phyloP scores from a whole-genome alignment of 2,113 vertebrate genomes.

The Struthio camelus region DNA sequence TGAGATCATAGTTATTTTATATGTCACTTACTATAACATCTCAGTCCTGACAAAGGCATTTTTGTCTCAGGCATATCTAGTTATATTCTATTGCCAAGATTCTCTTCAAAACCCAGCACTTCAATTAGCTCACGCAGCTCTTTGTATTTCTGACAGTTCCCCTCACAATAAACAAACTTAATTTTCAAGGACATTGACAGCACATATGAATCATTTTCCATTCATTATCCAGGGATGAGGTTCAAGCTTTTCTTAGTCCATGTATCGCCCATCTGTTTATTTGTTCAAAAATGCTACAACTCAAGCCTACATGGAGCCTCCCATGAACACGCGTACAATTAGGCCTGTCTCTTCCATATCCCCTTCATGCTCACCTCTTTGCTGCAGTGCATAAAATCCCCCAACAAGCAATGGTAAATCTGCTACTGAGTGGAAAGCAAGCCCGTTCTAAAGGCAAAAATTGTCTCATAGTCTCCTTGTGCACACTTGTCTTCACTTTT shows the following conservation, averaged over 20 bases:
- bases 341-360: not conserved
- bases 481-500: not conserved
- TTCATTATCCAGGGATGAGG: not conserved
- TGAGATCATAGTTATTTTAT: slow-evolving; percentile 21
- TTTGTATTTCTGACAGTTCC: not conserved
- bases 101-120: not conserved
- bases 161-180: not conserved
- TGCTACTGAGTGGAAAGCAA: not conserved
- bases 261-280: not conserved
- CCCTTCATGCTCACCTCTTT: not conserved
- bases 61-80: not conserved
- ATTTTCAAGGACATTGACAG: not conserved
- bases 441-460: not conserved
- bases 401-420: not conserved
- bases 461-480: not conserved
- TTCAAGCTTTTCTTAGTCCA: not conserved
- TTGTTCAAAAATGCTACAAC: not conserved
- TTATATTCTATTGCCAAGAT: not conserved
- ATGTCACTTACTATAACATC: not conserved
- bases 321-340: not conserved
- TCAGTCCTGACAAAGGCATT: slow-evolving; percentile 6
- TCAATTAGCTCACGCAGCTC: not conserved
- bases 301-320: not conserved
- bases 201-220: not conserved
- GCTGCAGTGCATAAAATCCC: not conserved